Conservation (phyloP, 2,888 invertebrate genomes). For the Peribatodes rhomboidaria region DNA sequence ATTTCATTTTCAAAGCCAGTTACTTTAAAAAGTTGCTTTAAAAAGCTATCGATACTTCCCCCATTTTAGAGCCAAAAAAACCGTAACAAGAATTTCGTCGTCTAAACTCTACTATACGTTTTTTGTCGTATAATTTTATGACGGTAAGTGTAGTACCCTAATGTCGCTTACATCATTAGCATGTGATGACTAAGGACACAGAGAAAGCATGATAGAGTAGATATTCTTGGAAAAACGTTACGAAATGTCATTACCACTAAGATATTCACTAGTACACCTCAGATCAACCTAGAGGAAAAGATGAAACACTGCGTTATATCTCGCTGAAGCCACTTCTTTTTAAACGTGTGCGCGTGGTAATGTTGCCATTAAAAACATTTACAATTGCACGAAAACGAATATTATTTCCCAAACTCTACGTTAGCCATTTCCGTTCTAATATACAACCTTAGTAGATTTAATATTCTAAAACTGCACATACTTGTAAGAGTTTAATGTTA, state of each 20-base stretch:
- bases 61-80: slow-evolving; percentile 15
- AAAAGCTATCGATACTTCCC: background rate
- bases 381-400: too few species aligned
- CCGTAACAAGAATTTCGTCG: slow-evolving; percentile 23
- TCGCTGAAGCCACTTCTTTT: too few species aligned
- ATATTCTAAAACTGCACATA: too few species aligned
- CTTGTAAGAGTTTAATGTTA: too few species aligned
- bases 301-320: too few species aligned
- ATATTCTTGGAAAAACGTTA: background rate
- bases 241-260: too few species aligned
- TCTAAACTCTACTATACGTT: slow-evolving; percentile 22
- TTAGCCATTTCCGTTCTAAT: too few species aligned
- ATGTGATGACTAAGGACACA: slow-evolving; percentile 37
- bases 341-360: too few species aligned
- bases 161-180: slow-evolving; percentile 50
- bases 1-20: background rate
- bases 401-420: too few species aligned
- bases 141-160: slow-evolving; percentile 51
- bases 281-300: too few species aligned
- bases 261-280: background rate
- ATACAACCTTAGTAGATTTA: too few species aligned
- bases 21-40: background rate
- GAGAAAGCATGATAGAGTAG: slow-evolving; percentile 11
- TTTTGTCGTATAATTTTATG: slow-evolving; percentile 40
- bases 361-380: too few species aligned